phyloP scores from a whole-genome alignment of 2,113 vertebrate genomes.

The Shinisaurus crocodilurus region DNA sequence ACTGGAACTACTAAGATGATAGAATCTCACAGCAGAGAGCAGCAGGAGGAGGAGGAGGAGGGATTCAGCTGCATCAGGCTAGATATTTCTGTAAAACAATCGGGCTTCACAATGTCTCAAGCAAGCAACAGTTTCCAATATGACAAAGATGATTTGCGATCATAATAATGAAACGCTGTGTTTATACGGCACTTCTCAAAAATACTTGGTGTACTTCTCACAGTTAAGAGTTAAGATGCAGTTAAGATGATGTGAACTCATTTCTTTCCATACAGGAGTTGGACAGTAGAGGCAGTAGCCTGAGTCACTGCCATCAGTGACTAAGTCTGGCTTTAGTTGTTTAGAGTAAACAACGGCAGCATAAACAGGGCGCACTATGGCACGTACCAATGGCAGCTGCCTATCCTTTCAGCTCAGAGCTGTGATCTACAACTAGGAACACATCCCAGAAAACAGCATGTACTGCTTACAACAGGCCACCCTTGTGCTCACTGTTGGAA shows the following conservation, averaged over 20 bases:
- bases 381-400: neutral
- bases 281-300: neutral
- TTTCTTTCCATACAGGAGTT: neutral
- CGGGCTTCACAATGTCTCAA: neutral
- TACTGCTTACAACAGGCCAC: neutral
- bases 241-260: neutral
- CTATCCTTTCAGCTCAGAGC: neutral
- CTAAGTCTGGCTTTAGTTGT: neutral
- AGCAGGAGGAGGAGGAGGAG: neutral
- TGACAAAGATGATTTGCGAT: neutral
- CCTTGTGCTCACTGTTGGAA: conserved; percentile 5
- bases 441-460: neutral
- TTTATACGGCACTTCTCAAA: neutral
- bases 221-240: too few species aligned
- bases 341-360: neutral
- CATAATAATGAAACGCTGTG: neutral
- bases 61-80: too few species aligned
- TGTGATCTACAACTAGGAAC: neutral
- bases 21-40: neutral
- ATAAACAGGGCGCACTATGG: neutral
- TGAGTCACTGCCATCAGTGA: neutral
- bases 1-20: neutral
- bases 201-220: neutral
- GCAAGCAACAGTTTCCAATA: neutral
- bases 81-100: too few species aligned